These are phyloP conservation scores for Synanthedon myopaeformis DNA, from an alignment of 2,888 invertebrate species.

Conservation along the genomic window DNA sequence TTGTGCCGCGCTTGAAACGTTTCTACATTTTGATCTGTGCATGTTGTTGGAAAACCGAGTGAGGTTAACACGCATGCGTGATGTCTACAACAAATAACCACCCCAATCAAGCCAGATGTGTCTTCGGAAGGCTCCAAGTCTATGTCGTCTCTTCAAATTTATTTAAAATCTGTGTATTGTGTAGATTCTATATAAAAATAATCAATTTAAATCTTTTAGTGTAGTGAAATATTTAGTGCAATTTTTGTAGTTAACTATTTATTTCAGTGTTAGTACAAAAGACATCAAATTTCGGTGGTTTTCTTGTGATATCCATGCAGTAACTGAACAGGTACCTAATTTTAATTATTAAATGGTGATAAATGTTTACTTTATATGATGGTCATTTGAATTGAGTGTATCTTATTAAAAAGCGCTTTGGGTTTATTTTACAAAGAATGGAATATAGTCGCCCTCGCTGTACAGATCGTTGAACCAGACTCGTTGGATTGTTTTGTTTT, in stretches of 20 bases:
- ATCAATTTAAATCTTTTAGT: not conserved
- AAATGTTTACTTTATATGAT: too few relatives aligned
- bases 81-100: conserved; percentile 8
- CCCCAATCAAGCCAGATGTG: conserved; percentile 7
- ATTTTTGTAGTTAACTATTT: not conserved
- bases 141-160: not conserved
- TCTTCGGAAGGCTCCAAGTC: not conserved
- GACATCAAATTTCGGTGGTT: not conserved
- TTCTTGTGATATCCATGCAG: not conserved
- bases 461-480: too few relatives aligned
- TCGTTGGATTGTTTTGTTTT: too few relatives aligned
- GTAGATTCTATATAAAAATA: too few relatives aligned
- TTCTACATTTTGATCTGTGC: conserved; percentile 5
- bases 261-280: too few relatives aligned
- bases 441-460: too few relatives aligned
- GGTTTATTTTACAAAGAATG: too few relatives aligned
- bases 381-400: too few relatives aligned
- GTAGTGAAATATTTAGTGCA: conserved; percentile 6
- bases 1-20: not conserved
- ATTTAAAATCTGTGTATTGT: not conserved
- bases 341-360: too few relatives aligned
- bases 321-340: not conserved
- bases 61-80: conserved; percentile 11
- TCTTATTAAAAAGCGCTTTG: too few relatives aligned
- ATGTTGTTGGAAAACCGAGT: conserved; percentile 5